Evolutionary conservation across 2,888 invertebrate species (phyloP).

Genomic region (Caenorhabditis doughertyi): DNA sequence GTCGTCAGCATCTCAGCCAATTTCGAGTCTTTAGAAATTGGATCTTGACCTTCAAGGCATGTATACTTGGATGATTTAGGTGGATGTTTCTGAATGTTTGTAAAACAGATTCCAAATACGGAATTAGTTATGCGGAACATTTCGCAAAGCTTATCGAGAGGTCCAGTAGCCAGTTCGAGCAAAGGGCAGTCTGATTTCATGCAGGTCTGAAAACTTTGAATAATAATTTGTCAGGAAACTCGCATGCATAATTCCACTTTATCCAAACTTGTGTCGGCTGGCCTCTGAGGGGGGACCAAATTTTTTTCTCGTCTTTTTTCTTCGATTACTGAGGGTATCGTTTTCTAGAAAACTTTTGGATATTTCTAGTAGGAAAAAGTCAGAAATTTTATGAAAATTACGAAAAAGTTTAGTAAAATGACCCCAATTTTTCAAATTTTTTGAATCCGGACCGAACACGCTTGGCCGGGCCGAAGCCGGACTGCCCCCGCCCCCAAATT

Average conservation of each 20-base stretch:
- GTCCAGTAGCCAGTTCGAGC: not conserved
- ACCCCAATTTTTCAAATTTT: too few relatives aligned
- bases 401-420: too few relatives aligned
- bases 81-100: not conserved
- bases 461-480: too few relatives aligned
- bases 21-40: not conserved
- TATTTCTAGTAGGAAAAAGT: too few relatives aligned
- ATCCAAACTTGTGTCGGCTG: too few relatives aligned
- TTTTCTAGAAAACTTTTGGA: too few relatives aligned
- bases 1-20: not conserved
- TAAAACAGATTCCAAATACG: not conserved
- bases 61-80: not conserved
- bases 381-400: too few relatives aligned
- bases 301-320: too few relatives aligned
- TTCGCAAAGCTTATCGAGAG: not conserved
- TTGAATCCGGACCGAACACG: too few relatives aligned
- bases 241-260: too few relatives aligned
- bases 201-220: not conserved
- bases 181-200: not conserved
- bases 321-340: too few relatives aligned
- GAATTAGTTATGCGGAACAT: not conserved
- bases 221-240: not conserved
- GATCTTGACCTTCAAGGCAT: not conserved
- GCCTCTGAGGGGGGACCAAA: not conserved
- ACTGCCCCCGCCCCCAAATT: too few relatives aligned